Percentiles rank a stretch among this genome's conserved stretches.
Evolutionary conservation across 1,140 invertebrate genomes (phyloP).

Genomic region (Euura saliciscinereae): DNA sequence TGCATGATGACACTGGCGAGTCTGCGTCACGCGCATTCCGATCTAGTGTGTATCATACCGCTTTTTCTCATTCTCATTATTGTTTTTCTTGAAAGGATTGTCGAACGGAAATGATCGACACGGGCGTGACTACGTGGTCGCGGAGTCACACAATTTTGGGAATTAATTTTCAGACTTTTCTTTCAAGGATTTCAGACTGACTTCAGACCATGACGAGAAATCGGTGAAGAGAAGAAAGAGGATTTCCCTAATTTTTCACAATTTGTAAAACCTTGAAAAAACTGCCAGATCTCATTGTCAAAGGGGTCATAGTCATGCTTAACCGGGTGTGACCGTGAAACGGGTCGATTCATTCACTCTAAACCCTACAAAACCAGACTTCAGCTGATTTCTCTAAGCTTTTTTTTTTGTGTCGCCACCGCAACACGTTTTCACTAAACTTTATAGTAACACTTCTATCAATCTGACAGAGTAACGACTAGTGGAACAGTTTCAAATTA

Average conservation of each 20-base stretch:
- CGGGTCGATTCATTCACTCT: not conserved
- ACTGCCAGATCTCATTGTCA: not conserved
- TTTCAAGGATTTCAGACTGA: too few species aligned
- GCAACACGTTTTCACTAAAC: not conserved
- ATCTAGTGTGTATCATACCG: too few species aligned
- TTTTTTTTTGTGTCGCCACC: not conserved
- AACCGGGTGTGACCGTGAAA: not conserved
- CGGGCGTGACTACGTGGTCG: too few species aligned
- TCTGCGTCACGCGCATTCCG: too few species aligned
- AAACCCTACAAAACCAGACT: not conserved
- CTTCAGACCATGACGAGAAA: not conserved
- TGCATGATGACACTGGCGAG: too few species aligned
- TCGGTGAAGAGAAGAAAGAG: not conserved
- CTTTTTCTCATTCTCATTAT: too few species aligned
- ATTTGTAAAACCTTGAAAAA: not conserved
- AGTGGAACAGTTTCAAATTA: too few species aligned
- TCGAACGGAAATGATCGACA: too few species aligned
- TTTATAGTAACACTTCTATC: not conserved
- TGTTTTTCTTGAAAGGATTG: too few species aligned
- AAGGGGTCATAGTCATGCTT: not conserved
- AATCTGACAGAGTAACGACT: too few species aligned
- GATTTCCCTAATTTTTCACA: not conserved
- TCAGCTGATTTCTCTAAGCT: not conserved
- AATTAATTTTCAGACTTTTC: too few species aligned
- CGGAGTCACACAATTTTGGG: too few species aligned